Base-by-base conservation (phyloP, 2,888 invertebrate species). In the Ectobius pallidus region DNA sequence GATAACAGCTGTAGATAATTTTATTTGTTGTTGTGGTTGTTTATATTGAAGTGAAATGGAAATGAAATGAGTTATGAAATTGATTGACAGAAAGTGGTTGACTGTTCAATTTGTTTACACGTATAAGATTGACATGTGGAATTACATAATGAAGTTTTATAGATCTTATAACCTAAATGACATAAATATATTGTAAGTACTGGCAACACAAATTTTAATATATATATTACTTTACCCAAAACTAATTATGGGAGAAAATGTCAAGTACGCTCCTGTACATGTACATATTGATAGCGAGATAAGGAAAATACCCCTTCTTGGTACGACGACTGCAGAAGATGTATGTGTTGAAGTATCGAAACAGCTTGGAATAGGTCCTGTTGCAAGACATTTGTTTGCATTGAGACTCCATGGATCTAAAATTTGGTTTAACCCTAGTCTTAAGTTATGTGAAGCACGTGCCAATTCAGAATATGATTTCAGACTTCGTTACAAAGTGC, bases 401-500 rank as follows among this genome's bases (percentile, higher is more conserved):
- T 82, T 96, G 61, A 86, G 92, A 79, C 85, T 90, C 77, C 87
- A 86, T 78, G 87, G 87, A 52, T 87, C 87, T 72, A 86, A 87
- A 77, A 85, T 89, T 78, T 95, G 93, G 89, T 86, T 92, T 70
- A 88, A 90, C 79, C 88, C 92, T 74, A 89, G 90, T 77, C 85
- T 88, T 73, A 82, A 79, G 73, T 81, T 91, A 27, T 79, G 80
- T 72, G 83, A 84, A 30, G 84, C 84, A 16, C 83, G 83, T 70
- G 87, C 87, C 77, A 90, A 91, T 22, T 74, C 77, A 71, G 77
- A 76, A n/a, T 80, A 82, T 79, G 92, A 93, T 78, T 90, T 95
- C 77, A 88, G 95, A 75, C 87, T 96, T 79, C 87, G 96, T 69
- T 95, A 91, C 81, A 94, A 93, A 84, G 87, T 90, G 30, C 89